Evolutionary conservation across 2,113 vertebrate genomes (phyloP).

Genomic region (Catharus bicknelli): DNA sequence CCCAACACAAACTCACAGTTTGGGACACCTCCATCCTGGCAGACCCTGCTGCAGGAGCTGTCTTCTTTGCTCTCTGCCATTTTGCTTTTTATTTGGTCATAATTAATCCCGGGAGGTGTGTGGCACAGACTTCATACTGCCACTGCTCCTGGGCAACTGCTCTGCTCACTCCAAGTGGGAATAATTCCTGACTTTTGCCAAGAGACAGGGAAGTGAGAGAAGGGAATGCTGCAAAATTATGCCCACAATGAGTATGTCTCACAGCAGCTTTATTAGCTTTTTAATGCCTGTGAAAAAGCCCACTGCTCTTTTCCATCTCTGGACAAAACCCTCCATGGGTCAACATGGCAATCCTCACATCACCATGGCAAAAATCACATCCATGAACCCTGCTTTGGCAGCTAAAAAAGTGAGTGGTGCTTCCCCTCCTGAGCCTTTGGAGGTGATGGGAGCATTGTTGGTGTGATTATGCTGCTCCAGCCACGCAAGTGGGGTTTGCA

Average conservation of each 20-base stretch:
- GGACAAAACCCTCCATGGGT: background rate
- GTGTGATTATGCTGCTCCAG: background rate
- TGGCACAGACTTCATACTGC: background rate
- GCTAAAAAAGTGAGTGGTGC: background rate
- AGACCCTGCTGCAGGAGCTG: background rate
- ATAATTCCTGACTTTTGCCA: background rate
- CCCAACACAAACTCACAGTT: background rate
- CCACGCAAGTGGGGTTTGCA: background rate
- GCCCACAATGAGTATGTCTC: background rate
- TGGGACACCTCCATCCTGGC: background rate
- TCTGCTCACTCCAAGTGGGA: background rate
- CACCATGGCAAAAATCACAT: background rate
- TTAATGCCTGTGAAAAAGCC: background rate
- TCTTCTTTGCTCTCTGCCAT: background rate
- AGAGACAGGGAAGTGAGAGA: background rate
- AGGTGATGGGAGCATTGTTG: rapidly evolving
- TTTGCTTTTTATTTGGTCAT: background rate
- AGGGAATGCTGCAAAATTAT: background rate
- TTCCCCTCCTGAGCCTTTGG: background rate
- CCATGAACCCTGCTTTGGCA: background rate
- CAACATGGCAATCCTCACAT: rapidly evolving
- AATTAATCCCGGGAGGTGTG: background rate
- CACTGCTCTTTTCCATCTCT: background rate
- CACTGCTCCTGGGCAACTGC: background rate
- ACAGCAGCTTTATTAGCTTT: background rate